Evolutionary conservation across 2,113 vertebrate species (phyloP).

Genomic region (Equus quagga): DNA sequence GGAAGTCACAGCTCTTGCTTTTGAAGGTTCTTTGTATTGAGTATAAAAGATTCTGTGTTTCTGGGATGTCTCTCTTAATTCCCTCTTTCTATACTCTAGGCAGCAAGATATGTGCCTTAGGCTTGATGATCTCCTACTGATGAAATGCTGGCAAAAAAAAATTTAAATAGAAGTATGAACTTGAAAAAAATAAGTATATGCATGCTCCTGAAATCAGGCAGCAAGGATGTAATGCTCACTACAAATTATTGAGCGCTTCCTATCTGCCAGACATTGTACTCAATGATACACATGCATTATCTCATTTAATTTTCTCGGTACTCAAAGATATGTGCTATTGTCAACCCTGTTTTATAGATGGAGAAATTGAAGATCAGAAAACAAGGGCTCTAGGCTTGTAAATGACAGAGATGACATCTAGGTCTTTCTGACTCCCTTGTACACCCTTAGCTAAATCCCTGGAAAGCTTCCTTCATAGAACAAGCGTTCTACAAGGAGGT

Average conservation of each 20-base stretch:
- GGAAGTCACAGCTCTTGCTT: conserved; percentile 88
- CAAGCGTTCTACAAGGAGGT: not conserved
- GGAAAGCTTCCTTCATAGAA: conserved; percentile 6
- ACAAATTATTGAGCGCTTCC: not conserved
- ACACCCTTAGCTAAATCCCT: not conserved
- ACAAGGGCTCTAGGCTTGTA: not conserved
- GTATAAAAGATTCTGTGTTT: conserved; percentile 85
- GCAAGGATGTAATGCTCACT: not conserved
- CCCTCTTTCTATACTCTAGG: conserved; percentile 54
- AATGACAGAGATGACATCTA: not conserved
- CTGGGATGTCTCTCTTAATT: conserved; percentile 81
- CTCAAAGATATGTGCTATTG: not conserved
- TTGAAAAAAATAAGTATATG: conserved; percentile 38
- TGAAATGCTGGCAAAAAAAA: conserved; percentile 10
- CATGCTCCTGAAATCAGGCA: not conserved
- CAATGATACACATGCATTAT: not conserved
- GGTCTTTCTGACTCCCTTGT: not conserved
- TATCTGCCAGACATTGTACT: not conserved
- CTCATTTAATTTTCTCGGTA: conserved; percentile 18
- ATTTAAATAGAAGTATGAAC: conserved; percentile 42
- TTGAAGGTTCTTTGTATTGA: conserved; percentile 76
- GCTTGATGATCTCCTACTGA: conserved; percentile 54
- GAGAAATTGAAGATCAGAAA: conserved; percentile 36
- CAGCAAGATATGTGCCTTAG: conserved; percentile 77
- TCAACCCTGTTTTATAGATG: not conserved